Evolutionary conservation across 2,797 vertebrate species (phyloP), one percentile per base, ranked within the genome.

Genomic region (Acanthiza pusilla): DNA sequence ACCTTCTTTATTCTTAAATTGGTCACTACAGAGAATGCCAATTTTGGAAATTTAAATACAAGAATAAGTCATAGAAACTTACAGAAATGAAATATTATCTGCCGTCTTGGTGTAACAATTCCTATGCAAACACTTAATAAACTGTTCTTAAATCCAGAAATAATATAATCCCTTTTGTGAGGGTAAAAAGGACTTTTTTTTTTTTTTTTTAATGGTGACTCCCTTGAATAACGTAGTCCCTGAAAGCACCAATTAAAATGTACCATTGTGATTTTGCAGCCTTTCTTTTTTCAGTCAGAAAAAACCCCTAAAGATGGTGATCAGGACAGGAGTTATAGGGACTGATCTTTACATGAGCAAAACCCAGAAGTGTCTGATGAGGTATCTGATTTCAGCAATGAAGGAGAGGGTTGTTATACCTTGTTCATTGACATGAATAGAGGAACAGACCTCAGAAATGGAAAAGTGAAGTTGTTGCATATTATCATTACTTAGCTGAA

Each of bases 291-390:
- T 68, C 9, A 45, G 16, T 16, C 47, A 58, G 26, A 2, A 40
- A 40, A n/a, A 30, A 47, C 0, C 1, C 16, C 11, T 0, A 9
- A 36, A 76, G 77, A n/a, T 22, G 2, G 1, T 65, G 20, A 11
- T 63, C 30, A 9, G 66, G 18, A 38, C 23, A 78, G 17, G 38
- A 72, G 5, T 78, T 85, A 13, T 0, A n/a, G 32, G 15, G 60
- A 4, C 11, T 77, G 40, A 18, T 34, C 30, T 89, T 51, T 62
- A 50, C 8, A 36, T 32, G 38, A 47, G 8, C 5, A 22, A 10
- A n/a, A 61, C 7, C 11, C 7, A 15, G 16, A 87, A 66, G 8
- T 43, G 22, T 61, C 25, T 42, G 10, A 9, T 40, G 50, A 43
- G 27, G 6, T 10, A 3, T 23, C 16, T 36, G 25, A 23, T 66